Conservation (phyloP, 2,888 invertebrate species). For the Acanthococcus lagerstroemiae region DNA sequence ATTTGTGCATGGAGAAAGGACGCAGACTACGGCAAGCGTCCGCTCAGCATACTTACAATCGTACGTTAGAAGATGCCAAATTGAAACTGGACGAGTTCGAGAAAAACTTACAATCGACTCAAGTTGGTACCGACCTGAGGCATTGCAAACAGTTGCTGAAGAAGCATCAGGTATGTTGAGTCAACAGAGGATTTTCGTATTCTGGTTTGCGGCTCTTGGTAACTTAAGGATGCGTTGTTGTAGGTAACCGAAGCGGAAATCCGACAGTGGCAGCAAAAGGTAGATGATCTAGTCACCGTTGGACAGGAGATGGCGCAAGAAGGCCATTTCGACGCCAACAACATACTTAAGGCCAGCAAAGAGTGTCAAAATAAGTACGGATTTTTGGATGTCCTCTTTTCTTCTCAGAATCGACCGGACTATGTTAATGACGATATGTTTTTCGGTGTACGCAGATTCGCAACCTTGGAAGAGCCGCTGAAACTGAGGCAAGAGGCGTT, state of each 20-base stretch:
- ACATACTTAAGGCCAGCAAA: slow-evolving; percentile 68
- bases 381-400: too few species aligned
- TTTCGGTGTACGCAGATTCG: slow-evolving; percentile 45
- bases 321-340: slow-evolving; percentile 87
- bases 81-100: slow-evolving; percentile 79
- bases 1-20: slow-evolving; percentile 57
- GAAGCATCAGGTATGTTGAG: slow-evolving; percentile 65
- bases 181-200: background rate
- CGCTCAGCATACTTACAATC: slow-evolving; percentile 62
- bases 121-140: slow-evolving; percentile 78
- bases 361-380: slow-evolving; percentile 55
- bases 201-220: too few species aligned
- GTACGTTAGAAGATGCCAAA: slow-evolving; percentile 80
- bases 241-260: slow-evolving; percentile 75
- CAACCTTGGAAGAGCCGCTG: slow-evolving; percentile 62
- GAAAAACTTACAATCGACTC: slow-evolving; percentile 62
- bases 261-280: slow-evolving; percentile 67
- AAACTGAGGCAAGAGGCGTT: slow-evolving; percentile 61
- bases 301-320: slow-evolving; percentile 85
- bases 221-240: too few species aligned
- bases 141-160: slow-evolving; percentile 84
- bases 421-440: background rate
- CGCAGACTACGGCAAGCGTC: slow-evolving; percentile 77
- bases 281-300: slow-evolving; percentile 62
- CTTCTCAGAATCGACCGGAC: background rate